A percentile compares a stretch with the other conserved stretches of the same genome.
Conservation (phyloP, 2,888 invertebrate genomes). For the Ceriagrion tenellum region DNA sequence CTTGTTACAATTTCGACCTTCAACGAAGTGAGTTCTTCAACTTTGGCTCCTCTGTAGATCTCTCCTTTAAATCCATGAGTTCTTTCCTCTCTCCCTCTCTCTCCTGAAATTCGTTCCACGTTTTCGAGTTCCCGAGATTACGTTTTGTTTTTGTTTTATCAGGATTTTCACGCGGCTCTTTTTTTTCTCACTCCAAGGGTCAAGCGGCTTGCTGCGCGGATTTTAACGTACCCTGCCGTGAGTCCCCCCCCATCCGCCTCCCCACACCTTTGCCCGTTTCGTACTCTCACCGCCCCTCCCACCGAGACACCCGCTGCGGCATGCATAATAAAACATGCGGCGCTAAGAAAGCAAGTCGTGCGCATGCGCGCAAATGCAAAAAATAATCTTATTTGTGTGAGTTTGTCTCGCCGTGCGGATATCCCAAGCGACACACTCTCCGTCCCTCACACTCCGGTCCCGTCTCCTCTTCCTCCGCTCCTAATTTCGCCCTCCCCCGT, state of each 20-base stretch:
- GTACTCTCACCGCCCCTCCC: neutral
- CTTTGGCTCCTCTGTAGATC: too few species aligned
- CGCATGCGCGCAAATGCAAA: too few species aligned
- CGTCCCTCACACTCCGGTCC: too few species aligned
- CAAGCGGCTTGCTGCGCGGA: constrained; percentile 2
- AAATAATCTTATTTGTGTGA: too few species aligned
- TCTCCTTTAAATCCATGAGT: neutral
- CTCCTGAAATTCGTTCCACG: neutral
- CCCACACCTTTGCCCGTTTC: neutral
- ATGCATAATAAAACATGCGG: constrained; percentile 18
- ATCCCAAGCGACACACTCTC: too few species aligned
- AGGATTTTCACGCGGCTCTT: neutral
- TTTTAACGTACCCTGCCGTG: neutral
- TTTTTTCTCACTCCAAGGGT: neutral
- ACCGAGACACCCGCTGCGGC: neutral
- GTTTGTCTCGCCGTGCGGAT: too few species aligned
- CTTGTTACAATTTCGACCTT: too few species aligned
- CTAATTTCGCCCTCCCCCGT: too few species aligned
- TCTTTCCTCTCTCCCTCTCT: neutral
- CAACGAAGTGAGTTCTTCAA: too few species aligned
- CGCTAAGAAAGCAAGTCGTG: neutral
- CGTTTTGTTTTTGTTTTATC: constrained; percentile 8
- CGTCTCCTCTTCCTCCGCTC: too few species aligned
- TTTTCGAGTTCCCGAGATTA: neutral
- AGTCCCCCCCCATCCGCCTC: neutral